These are phyloP conservation scores for Pseudeuparius sepicola DNA, from an alignment of 2,888 invertebrate species.

Conservation along the genomic window DNA sequence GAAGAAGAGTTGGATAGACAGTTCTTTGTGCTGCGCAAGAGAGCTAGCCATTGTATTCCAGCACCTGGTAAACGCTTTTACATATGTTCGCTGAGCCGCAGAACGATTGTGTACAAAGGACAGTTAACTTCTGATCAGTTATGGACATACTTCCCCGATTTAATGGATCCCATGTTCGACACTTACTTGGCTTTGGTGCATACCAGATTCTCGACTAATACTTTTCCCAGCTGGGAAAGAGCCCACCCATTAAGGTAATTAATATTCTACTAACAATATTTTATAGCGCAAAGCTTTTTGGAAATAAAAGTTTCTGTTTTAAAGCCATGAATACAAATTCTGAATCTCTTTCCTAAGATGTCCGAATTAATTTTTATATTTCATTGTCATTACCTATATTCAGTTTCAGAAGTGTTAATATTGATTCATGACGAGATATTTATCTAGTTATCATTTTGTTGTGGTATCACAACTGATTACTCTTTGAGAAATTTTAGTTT, in stretches of 20 bases:
- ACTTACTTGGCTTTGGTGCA: slow-evolving; percentile 95
- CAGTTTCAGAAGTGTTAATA: too few species aligned
- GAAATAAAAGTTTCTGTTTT: too few species aligned
- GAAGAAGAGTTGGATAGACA: slow-evolving; percentile 34
- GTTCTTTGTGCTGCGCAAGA: slow-evolving; percentile 79
- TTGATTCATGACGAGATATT: too few species aligned
- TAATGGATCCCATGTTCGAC: slow-evolving; percentile 68
- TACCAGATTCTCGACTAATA: slow-evolving; percentile 97
- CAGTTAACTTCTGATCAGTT: slow-evolving; percentile 92
- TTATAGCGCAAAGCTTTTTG: too few species aligned
- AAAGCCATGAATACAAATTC: too few species aligned
- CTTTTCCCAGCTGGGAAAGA: slow-evolving; percentile 98
- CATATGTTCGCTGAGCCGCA: slow-evolving; percentile 87
- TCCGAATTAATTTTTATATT: too few species aligned
- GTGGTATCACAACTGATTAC: too few species aligned
- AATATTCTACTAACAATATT: neutral
- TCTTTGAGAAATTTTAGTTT: too few species aligned
- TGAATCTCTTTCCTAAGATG: too few species aligned
- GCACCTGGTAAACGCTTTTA: slow-evolving; percentile 85
- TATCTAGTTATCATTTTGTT: too few species aligned
- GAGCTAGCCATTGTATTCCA: slow-evolving; percentile 80
- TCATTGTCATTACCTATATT: too few species aligned
- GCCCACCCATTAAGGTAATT: slow-evolving; percentile 90
- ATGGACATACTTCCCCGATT: slow-evolving; percentile 66
- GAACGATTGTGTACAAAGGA: slow-evolving; percentile 94